A percentile compares a stretch with the other conserved stretches of the same genome.
These are phyloP conservation scores for Meiosimyza platycephala DNA, from an alignment of 2,888 invertebrate species.

Conservation along the genomic window DNA sequence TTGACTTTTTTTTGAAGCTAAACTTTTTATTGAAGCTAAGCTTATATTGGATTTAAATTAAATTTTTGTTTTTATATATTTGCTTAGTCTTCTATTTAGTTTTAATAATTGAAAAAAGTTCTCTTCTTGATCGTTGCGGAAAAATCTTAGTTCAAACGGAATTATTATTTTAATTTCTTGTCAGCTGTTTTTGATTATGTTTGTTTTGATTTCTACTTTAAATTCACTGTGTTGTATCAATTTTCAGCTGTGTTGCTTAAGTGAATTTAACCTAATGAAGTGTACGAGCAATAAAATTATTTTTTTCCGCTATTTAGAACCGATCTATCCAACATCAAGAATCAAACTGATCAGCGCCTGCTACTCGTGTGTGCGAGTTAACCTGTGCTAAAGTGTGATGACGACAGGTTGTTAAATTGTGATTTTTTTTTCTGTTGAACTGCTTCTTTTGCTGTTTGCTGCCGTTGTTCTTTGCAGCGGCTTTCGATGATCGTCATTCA, in stretches of 20 bases:
- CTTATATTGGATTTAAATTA: conserved; percentile 40
- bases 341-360: conserved; percentile 61
- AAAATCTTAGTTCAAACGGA: background rate
- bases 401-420: conserved; percentile 47
- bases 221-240: background rate
- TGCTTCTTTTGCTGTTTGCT: conserved; percentile 10
- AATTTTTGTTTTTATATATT: conserved; percentile 26
- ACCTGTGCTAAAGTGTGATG: conserved; percentile 40
- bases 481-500: conserved; percentile 14
- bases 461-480: conserved; percentile 13
- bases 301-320: conserved; percentile 54
- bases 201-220: conserved; percentile 16
- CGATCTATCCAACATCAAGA: conserved; percentile 68
- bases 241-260: background rate
- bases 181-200: background rate
- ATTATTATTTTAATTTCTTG: background rate
- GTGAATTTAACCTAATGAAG: background rate
- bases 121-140: conserved; percentile 28
- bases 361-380: conserved; percentile 21
- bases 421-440: background rate
- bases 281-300: conserved; percentile 9
- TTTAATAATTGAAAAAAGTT: background rate
- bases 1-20: too few species aligned
- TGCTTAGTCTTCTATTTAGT: conserved; percentile 20
- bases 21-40: conserved; percentile 12